Base-by-base conservation (phyloP, 2,888 invertebrate species). In the Macrophya annulata region DNA sequence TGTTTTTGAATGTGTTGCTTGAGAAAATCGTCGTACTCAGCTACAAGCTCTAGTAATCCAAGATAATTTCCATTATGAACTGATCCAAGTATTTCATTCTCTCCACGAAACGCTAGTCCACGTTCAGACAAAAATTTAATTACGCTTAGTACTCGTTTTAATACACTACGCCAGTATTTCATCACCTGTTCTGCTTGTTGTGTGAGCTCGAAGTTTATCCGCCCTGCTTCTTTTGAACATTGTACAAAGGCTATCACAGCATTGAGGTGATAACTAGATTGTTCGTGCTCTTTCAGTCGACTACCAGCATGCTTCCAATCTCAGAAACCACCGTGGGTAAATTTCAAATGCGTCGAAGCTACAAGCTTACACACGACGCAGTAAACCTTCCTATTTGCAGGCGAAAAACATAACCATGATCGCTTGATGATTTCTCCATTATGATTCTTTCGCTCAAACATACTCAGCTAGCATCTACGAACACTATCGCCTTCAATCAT, bases 331-430 rank as follows among this genome's bases (percentile, higher is more conserved):
- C 74, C n/a, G 79, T 82, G 76, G 21, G 84, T 84, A 40, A 86
- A 86, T 17, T 65, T 4, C 17, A 82, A 84, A 17, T 43, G 40
- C 40, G 85, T 62, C 9, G 55, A 31, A 82, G 84, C 84, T 9
- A 86, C 85, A 12, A 86, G 55, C 62, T 85, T 85, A 71, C 83
- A 86, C 43, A 76, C 59, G 83, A 25, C 85, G 74, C 84, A 85
- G 68, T 84, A 84, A 81, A 84, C 48, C 17, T 59, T 37, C n/a
- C 71, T 59, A 65, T 12, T 76, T 2, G 71, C 81, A 37, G 79
- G 74, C 4, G 76, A 84, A 84, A 25, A 86, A 43, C 79, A 59
- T 45, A 86, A 40, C 86, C 79, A 86, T 51, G 76, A 85, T 43
- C 86, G 71, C 12, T 84, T 71, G 17, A 62, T 51, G n/a, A 48